phyloP scores from a whole-genome alignment of 2,888 invertebrate genomes.

The Bugula neritina region DNA sequence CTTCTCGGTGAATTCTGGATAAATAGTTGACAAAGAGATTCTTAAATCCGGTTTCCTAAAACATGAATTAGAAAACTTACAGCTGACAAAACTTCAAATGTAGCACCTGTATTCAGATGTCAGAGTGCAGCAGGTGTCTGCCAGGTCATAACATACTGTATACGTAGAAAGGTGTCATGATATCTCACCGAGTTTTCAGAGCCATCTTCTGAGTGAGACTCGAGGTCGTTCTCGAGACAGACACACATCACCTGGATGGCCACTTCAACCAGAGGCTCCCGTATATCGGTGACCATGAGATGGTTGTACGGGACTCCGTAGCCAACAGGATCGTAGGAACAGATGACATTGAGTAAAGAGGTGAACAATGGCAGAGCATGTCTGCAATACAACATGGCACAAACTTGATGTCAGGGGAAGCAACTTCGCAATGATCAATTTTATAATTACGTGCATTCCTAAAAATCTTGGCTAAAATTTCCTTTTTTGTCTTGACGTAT shows the following conservation, averaged over 20 bases:
- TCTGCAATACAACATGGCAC: slow-evolving; percentile 44
- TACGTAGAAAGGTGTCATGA: no score
- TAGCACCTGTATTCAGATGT: no score
- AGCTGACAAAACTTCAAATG: no score
- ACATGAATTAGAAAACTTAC: not conserved
- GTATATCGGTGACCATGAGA: slow-evolving; percentile 81
- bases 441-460: no score
- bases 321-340: slow-evolving; percentile 97
- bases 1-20: slow-evolving; percentile 96
- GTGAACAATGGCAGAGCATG: slow-evolving; percentile 97
- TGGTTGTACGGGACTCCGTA: slow-evolving; percentile 95
- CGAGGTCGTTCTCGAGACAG: slow-evolving; percentile 80
- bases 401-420: not conserved
- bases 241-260: slow-evolving; percentile 68
- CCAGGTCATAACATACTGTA: no score
- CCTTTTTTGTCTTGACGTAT: slow-evolving; percentile 29
- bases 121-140: no score
- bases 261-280: slow-evolving; percentile 84
- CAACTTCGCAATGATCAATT: not conserved
- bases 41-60: slow-evolving; percentile 61
- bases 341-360: slow-evolving; percentile 89
- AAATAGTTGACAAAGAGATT: slow-evolving; percentile 98
- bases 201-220: slow-evolving; percentile 18
- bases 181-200: not conserved
- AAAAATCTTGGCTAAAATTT: not conserved